Conservation (phyloP, 2,888 invertebrate species). For the Polyommatus iphigenia region DNA sequence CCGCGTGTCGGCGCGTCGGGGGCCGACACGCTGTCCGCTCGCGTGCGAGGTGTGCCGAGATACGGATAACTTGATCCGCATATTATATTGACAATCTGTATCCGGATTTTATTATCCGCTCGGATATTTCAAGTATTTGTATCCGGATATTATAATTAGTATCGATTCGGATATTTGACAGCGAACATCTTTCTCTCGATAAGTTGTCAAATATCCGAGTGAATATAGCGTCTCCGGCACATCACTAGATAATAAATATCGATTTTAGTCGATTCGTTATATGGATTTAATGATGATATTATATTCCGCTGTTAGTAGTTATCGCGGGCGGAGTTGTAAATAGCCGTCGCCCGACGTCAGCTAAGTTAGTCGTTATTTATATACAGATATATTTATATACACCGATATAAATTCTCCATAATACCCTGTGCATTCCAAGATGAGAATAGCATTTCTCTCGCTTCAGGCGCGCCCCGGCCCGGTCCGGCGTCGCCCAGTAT, state of each 20-base stretch:
- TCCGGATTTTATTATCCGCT: not conserved
- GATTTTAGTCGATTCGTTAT: constrained; percentile 33
- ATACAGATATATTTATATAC: constrained; percentile 56
- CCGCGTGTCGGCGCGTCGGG: constrained; percentile 39
- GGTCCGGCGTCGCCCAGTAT: constrained; percentile 38
- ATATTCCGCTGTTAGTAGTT: constrained; percentile 14
- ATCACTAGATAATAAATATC: constrained; percentile 23
- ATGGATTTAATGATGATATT: constrained; percentile 31
- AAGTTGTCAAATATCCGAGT: not conserved
- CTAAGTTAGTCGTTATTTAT: constrained; percentile 57
- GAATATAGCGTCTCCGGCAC: not conserved
- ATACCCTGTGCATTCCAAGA: constrained; percentile 74
- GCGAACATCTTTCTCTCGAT: no score
- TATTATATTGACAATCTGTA: not conserved
- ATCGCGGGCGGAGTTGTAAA: constrained; percentile 38
- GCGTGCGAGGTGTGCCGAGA: not conserved
- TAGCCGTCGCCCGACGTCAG: constrained; percentile 41
- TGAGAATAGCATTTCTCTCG: constrained; percentile 46
- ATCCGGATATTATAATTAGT: not conserved
- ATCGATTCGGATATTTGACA: not conserved
- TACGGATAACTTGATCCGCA: not conserved
- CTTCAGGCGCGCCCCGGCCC: constrained; percentile 36
- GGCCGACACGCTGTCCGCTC: constrained; percentile 30
- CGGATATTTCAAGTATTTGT: no score
- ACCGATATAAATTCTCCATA: constrained; percentile 56